phyloP scores from a whole-genome alignment of 1,140 invertebrate genomes.

The Oedothorax gibbosus region DNA sequence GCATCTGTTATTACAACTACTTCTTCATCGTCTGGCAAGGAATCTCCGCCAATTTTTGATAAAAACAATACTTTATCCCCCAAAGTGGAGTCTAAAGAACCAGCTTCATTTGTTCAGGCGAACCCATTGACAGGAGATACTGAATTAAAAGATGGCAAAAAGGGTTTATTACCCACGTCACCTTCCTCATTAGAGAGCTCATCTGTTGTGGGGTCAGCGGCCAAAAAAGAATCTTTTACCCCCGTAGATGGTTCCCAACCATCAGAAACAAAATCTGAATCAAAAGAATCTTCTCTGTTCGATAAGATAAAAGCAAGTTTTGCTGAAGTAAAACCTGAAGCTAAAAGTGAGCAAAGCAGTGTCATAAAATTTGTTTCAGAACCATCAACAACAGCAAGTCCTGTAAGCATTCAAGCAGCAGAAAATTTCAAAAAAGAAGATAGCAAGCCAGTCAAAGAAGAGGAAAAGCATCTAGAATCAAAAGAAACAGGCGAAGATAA shows the following conservation, averaged over 20 bases:
- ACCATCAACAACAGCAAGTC: not conserved
- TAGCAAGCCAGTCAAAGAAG: not conserved
- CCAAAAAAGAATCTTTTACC: too few relatives aligned
- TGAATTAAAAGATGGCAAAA: too few relatives aligned
- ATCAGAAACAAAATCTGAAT: not conserved
- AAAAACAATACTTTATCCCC: not conserved
- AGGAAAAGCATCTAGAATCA: not conserved
- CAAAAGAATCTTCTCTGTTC: constrained; percentile 7
- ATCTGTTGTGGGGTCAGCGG: too few relatives aligned
- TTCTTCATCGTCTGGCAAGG: not conserved
- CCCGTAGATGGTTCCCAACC: too few relatives aligned
- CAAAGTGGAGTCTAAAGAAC: not conserved
- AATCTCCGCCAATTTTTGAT: not conserved
- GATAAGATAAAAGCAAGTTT: constrained; percentile 10
- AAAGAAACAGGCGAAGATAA: not conserved
- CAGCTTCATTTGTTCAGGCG: not conserved
- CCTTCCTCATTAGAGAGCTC: too few relatives aligned
- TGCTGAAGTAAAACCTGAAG: constrained; percentile 7
- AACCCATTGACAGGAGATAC: too few relatives aligned
- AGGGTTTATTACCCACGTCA: too few relatives aligned
- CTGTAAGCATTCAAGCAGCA: not conserved
- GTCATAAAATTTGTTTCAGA: constrained; percentile 26
- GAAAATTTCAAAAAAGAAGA: not conserved
- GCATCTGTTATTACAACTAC: constrained; percentile 35
- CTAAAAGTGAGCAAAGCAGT: constrained; percentile 21